These are phyloP conservation scores for Chamaetylas fuelleborni DNA, from an alignment of 2,113 vertebrate genomes.

Conservation along the genomic window DNA sequence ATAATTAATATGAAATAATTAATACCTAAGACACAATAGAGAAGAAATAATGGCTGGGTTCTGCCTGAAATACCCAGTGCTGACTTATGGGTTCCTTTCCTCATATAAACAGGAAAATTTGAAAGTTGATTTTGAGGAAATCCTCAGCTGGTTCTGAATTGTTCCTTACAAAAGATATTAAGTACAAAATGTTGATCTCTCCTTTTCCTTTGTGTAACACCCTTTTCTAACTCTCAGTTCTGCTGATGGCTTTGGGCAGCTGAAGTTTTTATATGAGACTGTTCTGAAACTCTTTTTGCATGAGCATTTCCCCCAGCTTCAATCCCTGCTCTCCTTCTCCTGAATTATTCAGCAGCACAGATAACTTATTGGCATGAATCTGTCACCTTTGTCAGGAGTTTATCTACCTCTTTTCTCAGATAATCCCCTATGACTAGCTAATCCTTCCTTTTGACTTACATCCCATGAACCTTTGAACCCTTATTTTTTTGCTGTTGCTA, in stretches of 20 bases:
- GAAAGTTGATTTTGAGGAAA: not conserved
- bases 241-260: not conserved
- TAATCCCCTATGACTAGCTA: slow-evolving; percentile 32
- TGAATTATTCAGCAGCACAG: slow-evolving; percentile 50
- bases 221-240: not conserved
- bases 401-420: slow-evolving; percentile 2
- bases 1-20: slow-evolving; percentile 71
- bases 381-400: slow-evolving; percentile 41
- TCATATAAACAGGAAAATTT: not conserved
- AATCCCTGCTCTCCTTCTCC: not conserved
- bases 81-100: not conserved
- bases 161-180: not conserved
- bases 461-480: slow-evolving; percentile 18
- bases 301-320: not conserved
- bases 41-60: not conserved
- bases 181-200: not conserved
- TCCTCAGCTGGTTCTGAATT: not conserved
- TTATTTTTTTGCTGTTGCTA: not conserved
- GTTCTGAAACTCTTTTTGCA: not conserved
- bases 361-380: slow-evolving; percentile 48
- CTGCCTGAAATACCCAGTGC: not conserved
- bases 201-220: not conserved
- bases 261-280: not conserved
- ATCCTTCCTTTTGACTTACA: slow-evolving; percentile 35
- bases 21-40: not conserved